phyloP scores from a whole-genome alignment of 2,113 vertebrate species.

The Corythornis vintsioides region DNA sequence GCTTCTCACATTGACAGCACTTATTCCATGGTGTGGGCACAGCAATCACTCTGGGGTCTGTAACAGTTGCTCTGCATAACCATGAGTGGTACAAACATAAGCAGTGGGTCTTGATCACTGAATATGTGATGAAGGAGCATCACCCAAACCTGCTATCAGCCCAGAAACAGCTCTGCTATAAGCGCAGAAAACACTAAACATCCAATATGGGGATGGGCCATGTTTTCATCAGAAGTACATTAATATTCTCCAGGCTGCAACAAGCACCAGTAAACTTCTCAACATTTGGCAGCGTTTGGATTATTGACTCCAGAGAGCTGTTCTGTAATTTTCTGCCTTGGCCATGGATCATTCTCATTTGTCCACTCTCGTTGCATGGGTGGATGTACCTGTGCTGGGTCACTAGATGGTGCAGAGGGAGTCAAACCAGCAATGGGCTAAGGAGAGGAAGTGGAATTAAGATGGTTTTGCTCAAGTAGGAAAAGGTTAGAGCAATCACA shows the following conservation, averaged over 20 bases:
- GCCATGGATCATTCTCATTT: fast-evolving
- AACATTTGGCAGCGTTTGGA: neutral
- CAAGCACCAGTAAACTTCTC: neutral
- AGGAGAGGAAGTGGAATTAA: constrained; percentile 11
- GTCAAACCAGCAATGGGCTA: neutral
- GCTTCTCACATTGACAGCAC: neutral
- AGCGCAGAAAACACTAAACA: neutral
- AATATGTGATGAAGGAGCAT: neutral
- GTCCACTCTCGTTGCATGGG: fast-evolving
- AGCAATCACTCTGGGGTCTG: too few relatives aligned
- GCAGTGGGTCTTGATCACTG: neutral
- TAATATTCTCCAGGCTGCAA: neutral
- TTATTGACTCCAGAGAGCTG: neutral
- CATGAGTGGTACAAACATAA: neutral
- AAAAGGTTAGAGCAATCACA: neutral
- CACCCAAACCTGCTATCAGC: neutral
- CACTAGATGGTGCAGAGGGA: neutral
- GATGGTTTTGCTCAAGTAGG: neutral
- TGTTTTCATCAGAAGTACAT: neutral
- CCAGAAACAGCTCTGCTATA: neutral
- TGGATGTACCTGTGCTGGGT: neutral
- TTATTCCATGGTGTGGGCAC: neutral
- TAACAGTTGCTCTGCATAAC: neutral
- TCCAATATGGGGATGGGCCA: neutral
- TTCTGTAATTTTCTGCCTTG: neutral